Evolutionary conservation across 2,113 vertebrate species (phyloP), one percentile per base, ranked within the genome.

Genomic region (Tapirus terrestris): DNA sequence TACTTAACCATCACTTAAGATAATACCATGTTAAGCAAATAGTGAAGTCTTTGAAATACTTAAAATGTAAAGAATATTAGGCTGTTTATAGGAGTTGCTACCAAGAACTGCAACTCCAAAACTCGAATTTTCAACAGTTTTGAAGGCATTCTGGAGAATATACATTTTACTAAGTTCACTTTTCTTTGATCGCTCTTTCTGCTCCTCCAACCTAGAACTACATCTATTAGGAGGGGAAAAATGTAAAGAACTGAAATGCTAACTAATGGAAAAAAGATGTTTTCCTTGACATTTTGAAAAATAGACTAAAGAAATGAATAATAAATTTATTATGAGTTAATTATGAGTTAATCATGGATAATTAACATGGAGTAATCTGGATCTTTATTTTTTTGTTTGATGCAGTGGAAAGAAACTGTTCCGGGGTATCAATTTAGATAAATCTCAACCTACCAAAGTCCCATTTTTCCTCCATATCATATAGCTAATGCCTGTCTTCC

Each of bases 251-350:
- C n/a, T 27, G n/a, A 48, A 84, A 90, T 39, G 0, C 4, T 27
- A 43, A 60, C 21, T 63, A 92, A 70, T 63, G 10, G 51, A 67
- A 92, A 77, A 87, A 86, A 61, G 12, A 10, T 60, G 2, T 94
- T 96, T 94, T 83, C 72, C 31, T 43, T 88, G 75, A 87, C 33
- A 92, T 58, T 87, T 95, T 84, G 73, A 73, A 94, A 92, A 84
- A 68, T 20, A 91, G n/a, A 65, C 10, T 67, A 84, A 98, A 91
- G 36, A 93, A 76, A 88, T 86, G 29, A 89, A 92, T n/a, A 63
- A 36, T 86, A 65, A 58, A 88, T 89, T 80, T 96, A 91, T 90
- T 81, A 23, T 77, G n/a, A 86, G 11, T 72, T 89, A 53, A 67
- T 92, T 87, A 86, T 90, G 75, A 90, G 39, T 89, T 90, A 82